A percentile compares a stretch with the other conserved stretches of the same genome.
Evolutionary conservation across 2,797 vertebrate genomes (phyloP).

Genomic region (Peromyscus aztecus): DNA sequence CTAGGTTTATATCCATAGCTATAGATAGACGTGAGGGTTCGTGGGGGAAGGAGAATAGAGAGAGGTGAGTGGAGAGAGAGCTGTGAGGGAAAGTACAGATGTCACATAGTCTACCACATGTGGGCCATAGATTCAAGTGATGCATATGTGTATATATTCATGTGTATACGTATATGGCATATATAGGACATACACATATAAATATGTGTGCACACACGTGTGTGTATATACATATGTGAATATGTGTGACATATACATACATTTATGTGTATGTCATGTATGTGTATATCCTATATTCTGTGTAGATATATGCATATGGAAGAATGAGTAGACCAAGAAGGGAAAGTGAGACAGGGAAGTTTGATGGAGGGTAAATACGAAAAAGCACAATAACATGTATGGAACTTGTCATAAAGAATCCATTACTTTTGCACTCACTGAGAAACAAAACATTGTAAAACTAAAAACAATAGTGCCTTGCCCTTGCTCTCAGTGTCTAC

Average conservation of each 20-base stretch:
- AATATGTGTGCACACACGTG: background rate
- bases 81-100: background rate
- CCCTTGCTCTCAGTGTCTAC: background rate
- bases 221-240: accelerated
- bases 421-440: background rate
- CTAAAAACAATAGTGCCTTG: background rate
- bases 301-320: background rate
- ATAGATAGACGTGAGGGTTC: background rate
- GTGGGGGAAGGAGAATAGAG: background rate
- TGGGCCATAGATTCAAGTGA: background rate
- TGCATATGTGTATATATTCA: background rate
- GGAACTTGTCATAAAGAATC: background rate
- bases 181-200: background rate
- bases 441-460: background rate
- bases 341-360: background rate
- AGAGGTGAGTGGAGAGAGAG: too few relatives aligned
- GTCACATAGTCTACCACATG: background rate
- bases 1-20: background rate
- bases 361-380: background rate
- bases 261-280: background rate
- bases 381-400: background rate
- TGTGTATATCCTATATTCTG: background rate
- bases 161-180: background rate
- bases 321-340: background rate
- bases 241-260: background rate